Percentiles rank a stretch among this genome's conserved stretches.
phyloP scores from a whole-genome alignment of 2,113 vertebrate species.

The Lampris megalopsis region DNA sequence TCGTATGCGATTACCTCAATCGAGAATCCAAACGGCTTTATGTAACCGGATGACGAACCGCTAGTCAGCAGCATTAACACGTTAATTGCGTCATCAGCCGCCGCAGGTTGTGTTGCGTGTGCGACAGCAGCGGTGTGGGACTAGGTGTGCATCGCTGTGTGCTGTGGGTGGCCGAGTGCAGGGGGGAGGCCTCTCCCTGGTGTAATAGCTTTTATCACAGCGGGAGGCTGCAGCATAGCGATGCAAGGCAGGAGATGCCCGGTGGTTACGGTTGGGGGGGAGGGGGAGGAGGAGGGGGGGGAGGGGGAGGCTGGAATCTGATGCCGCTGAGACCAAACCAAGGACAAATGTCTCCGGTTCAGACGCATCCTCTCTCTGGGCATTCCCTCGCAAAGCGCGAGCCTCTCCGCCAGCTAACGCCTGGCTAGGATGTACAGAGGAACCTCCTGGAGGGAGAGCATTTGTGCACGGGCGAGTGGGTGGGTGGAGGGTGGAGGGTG shows the following conservation, averaged over 20 bases:
- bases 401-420: slow-evolving; percentile 71
- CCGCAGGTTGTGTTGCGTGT: background rate
- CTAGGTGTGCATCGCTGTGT: slow-evolving; percentile 33
- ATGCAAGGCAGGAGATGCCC: slow-evolving; percentile 62
- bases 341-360: slow-evolving; percentile 78
- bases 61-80: slow-evolving; percentile 13
- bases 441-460: slow-evolving; percentile 58
- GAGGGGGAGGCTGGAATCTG: slow-evolving; percentile 54
- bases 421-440: slow-evolving; percentile 74
- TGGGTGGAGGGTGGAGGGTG: slow-evolving; percentile 48
- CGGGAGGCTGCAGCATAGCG: slow-evolving; percentile 64
- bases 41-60: slow-evolving; percentile 18
- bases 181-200: slow-evolving; percentile 53
- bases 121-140: slow-evolving; percentile 22
- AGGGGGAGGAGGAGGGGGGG: background rate
- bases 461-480: slow-evolving; percentile 55
- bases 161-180: slow-evolving; percentile 50
- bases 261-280: slow-evolving; percentile 36
- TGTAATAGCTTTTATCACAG: slow-evolving; percentile 77
- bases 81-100: slow-evolving; percentile 14
- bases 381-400: slow-evolving; percentile 61
- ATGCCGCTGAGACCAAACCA: slow-evolving; percentile 62
- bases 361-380: slow-evolving; percentile 76
- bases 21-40: slow-evolving; percentile 3
- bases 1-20: background rate